Evolutionary conservation across 2,113 vertebrate genomes (phyloP).

Genomic region (Pseudolaguvia tuberculata): DNA sequence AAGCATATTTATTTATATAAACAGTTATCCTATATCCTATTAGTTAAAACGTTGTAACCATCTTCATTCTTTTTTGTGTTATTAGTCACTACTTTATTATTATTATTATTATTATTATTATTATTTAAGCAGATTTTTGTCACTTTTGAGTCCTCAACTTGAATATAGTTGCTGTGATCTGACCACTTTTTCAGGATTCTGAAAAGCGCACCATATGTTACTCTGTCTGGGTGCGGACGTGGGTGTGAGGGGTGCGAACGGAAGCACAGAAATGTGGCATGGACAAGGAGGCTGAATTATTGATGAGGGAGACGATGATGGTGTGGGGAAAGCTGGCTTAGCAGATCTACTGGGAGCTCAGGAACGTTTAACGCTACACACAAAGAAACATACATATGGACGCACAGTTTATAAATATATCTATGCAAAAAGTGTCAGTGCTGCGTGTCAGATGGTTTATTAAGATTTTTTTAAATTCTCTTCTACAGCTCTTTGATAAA

Average conservation of each 20-base stretch:
- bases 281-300: slow-evolving; percentile 20
- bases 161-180: neutral
- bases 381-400: neutral
- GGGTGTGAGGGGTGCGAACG: slow-evolving; percentile 4
- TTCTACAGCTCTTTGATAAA: no score
- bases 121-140: neutral
- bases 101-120: no score
- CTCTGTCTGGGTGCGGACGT: slow-evolving; percentile 24
- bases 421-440: neutral
- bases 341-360: neutral
- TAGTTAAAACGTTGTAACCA: no score
- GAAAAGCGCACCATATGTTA: slow-evolving; percentile 38
- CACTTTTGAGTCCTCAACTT: neutral
- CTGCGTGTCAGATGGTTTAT: neutral
- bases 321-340: slow-evolving; percentile 9
- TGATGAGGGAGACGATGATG: slow-evolving; percentile 1
- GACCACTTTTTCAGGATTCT: neutral
- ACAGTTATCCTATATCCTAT: no score
- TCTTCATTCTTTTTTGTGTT: no score
- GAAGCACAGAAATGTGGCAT: slow-evolving; percentile 15
- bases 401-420: neutral
- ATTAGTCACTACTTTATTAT: no score
- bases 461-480: no score
- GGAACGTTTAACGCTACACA: neutral
- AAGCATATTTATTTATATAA: no score